Base-by-base conservation (phyloP, 2,888 invertebrate species). In the Gnatocerus cornutus region DNA sequence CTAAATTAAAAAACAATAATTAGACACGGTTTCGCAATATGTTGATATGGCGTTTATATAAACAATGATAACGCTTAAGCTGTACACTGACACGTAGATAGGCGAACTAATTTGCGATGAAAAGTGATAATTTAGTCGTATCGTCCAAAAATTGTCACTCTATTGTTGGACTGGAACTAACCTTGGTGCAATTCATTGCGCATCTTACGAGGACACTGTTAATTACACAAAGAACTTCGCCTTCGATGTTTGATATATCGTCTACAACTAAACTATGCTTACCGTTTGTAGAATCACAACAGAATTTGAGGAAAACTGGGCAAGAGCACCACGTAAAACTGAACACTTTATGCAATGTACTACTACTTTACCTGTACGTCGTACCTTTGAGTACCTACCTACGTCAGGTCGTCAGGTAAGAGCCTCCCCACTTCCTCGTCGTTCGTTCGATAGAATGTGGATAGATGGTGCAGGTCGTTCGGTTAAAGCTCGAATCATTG, bases 141-240 rank as follows among this genome's bases (percentile, higher is more conserved):
- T 33, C 13, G 14, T 8, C 45, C 39, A 41, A 62, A 62, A 62
- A 63, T 33, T 53, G 63, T 53, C 63, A 45, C 16, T 53, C 12
- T 14, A 21, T 41, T 37, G 61, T 41, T 29, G 64, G 41, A 46
- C 16, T 65, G 48, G 30, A 53, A 27, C 41, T 65, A 68, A 73
- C 74, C 76, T 76, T 75, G 76, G 27, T 70, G 52, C 46, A 62
- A 66, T 72, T 74, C 72, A 75, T 76, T 76, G 77, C 77, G 74
- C 72, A 75, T 64, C 72, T 67, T 70, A 56, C 66, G 68, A 6
- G 61, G 53, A 30, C 30, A 56, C 43, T 56, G 46, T 39, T 67
- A 67, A 39, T 39, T 59, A 12, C 27, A n/a, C n/a, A 58, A 66
- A 56, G 55, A 50, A 8, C 33, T 21, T 21, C 21, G 12, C 1